Conservation (phyloP, 2,888 invertebrate genomes). For the Conops quadrifasciatus region DNA sequence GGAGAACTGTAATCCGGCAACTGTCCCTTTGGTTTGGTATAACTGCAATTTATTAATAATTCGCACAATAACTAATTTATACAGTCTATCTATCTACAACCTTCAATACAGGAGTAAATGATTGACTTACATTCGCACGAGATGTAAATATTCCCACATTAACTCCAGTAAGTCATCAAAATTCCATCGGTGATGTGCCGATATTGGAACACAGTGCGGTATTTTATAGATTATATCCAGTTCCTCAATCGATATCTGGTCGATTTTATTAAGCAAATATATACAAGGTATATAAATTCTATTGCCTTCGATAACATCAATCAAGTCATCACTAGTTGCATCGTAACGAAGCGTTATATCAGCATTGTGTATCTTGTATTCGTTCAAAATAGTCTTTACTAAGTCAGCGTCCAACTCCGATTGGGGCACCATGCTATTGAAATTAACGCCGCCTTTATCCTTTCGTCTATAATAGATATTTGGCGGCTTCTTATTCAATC, state of each 20-base stretch:
- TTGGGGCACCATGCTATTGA: constrained; percentile 90
- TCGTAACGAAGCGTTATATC: constrained; percentile 95
- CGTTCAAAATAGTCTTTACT: constrained; percentile 94
- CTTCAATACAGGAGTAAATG: background rate
- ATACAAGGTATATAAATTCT: constrained; percentile 98
- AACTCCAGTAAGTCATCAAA: constrained; percentile 97
- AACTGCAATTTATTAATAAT: constrained; percentile 67
- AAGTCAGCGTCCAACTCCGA: constrained; percentile 93
- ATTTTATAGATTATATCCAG: constrained; percentile 98
- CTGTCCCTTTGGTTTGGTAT: constrained; percentile 99
- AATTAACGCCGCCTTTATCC: constrained; percentile 97
- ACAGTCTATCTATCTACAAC: background rate
- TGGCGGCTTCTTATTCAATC: constrained; percentile 95
- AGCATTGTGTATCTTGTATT: constrained; percentile 99
- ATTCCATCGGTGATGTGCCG: constrained; percentile 99
- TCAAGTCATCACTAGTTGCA: constrained; percentile 96
- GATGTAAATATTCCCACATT: constrained; percentile 97
- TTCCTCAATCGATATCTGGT: constrained; percentile 96
- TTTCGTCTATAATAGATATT: constrained; percentile 96
- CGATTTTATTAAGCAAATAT: constrained; percentile 98
- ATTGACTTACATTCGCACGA: constrained; percentile 84
- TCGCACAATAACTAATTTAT: constrained; percentile 13
- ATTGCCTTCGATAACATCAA: constrained; percentile 98
- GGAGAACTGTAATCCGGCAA: constrained; percentile 97
- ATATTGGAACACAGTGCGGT: constrained; percentile 99